Conservation (phyloP, 2,797 vertebrate genomes). For the Eupleurogrammus muticus region DNA sequence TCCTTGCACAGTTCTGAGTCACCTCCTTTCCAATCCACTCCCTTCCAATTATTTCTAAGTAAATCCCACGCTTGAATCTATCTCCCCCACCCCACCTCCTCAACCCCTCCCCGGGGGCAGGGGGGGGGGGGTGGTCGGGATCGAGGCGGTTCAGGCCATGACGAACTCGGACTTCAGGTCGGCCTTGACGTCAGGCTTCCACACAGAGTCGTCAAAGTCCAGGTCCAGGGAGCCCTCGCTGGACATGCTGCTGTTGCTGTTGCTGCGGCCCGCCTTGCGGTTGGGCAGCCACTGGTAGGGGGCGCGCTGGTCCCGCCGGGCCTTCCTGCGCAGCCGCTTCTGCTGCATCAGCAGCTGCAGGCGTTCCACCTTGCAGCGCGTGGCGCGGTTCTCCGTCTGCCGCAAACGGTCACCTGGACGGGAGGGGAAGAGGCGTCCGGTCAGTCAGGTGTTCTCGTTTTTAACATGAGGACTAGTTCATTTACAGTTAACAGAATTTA, state of each 20-base stretch:
- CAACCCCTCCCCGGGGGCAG: no score
- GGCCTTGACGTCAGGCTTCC: slow-evolving; percentile 97
- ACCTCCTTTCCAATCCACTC: slow-evolving; percentile 50
- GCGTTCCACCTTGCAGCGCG: slow-evolving; percentile 96
- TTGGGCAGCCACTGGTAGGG: slow-evolving; percentile 96
- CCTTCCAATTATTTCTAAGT: slow-evolving; percentile 53
- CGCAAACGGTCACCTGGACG: slow-evolving; percentile 91
- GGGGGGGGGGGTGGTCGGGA: not conserved
- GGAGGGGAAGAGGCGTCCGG: not conserved
- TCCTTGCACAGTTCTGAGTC: slow-evolving; percentile 51
- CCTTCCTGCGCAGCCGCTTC: slow-evolving; percentile 95
- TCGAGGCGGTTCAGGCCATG: slow-evolving; percentile 86
- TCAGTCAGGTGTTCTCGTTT: slow-evolving; percentile 12
- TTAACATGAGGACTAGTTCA: not conserved
- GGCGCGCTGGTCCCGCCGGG: slow-evolving; percentile 90
- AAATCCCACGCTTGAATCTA: slow-evolving; percentile 57
- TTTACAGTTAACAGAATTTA: slow-evolving; percentile 19
- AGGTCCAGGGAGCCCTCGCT: slow-evolving; percentile 94
- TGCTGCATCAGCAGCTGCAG: slow-evolving; percentile 98
- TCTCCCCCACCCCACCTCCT: not conserved
- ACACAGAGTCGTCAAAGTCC: slow-evolving; percentile 96
- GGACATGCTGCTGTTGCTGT: slow-evolving; percentile 93
- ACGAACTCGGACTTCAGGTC: slow-evolving; percentile 97
- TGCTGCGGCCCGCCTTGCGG: slow-evolving; percentile 92
- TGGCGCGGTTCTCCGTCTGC: slow-evolving; percentile 97